Percentiles rank a stretch among this genome's conserved stretches.
Conservation (phyloP, 2,113 vertebrate genomes). For the Nothoprocta pentlandii region DNA sequence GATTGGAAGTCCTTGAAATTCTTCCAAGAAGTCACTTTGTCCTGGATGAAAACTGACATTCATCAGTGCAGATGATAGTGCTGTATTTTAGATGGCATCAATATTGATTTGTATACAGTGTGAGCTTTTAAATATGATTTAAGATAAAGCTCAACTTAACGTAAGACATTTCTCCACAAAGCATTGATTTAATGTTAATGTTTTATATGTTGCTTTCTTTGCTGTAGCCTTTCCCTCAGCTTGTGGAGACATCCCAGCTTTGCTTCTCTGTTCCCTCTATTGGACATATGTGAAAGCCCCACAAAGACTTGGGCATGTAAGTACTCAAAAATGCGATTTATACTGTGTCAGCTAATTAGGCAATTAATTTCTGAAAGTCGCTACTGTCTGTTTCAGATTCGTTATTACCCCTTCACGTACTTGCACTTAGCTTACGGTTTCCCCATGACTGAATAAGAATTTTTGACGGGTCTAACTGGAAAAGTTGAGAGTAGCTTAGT, state of each 20-base stretch:
- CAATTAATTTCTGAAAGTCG: neutral
- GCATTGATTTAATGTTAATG: conserved; percentile 60
- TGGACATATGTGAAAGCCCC: neutral
- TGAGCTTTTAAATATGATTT: conserved; percentile 66
- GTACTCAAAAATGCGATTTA: neutral
- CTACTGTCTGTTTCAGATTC: neutral
- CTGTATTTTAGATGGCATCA: conserved; percentile 64
- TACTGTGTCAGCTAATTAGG: neutral
- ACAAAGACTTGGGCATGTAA: neutral
- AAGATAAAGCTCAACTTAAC: conserved; percentile 65
- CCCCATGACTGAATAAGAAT: neutral
- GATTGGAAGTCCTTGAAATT: conserved; percentile 69
- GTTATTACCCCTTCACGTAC: neutral
- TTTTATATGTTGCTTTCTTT: conserved; percentile 20
- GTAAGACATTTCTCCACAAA: conserved; percentile 40
- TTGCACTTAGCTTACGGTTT: neutral
- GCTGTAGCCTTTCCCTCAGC: neutral
- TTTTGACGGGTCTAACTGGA: neutral
- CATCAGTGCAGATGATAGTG: conserved; percentile 56
- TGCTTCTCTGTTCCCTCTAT: neutral
- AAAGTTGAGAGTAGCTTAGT: neutral
- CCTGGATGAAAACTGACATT: conserved; percentile 65
- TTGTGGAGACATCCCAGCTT: neutral
- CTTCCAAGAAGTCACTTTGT: conserved; percentile 72
- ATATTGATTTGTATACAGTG: conserved; percentile 69